Conservation (phyloP, 1,140 invertebrate species). For the Aphidius ervi region DNA sequence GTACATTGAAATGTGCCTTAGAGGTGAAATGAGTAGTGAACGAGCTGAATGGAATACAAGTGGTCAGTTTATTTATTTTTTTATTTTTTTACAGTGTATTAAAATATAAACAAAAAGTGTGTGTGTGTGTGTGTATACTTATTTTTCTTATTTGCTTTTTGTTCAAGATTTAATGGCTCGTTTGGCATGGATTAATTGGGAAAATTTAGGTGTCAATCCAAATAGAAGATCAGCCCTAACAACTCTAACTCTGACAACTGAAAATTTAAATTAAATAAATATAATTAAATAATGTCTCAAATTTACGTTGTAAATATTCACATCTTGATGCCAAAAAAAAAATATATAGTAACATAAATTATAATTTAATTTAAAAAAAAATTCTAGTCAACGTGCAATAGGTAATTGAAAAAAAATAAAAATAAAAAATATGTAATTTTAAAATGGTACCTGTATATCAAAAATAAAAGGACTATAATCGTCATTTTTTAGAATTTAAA, state of each 20-base stretch:
- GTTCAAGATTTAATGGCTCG: slow-evolving; percentile 88
- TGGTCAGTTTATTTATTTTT: slow-evolving; percentile 60
- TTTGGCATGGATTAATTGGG: slow-evolving; percentile 99
- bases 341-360: slow-evolving; percentile 9
- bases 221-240: slow-evolving; percentile 76
- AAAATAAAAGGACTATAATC: slow-evolving; percentile 18
- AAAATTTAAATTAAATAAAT: slow-evolving; percentile 61
- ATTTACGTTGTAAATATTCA: slow-evolving; percentile 43
- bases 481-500: slow-evolving; percentile 34
- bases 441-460: slow-evolving; percentile 22
- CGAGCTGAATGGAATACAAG: slow-evolving; percentile 93
- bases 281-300: slow-evolving; percentile 7
- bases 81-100: background rate
- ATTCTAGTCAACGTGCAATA: slow-evolving; percentile 48
- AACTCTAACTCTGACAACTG: slow-evolving; percentile 73
- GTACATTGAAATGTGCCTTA: slow-evolving; percentile 88
- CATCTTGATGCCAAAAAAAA: slow-evolving; percentile 21
- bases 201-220: slow-evolving; percentile 91
- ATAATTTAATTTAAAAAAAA: slow-evolving; percentile 25
- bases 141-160: slow-evolving; percentile 19
- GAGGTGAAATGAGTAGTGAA: slow-evolving; percentile 82
- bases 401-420: slow-evolving; percentile 27
- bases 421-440: slow-evolving; percentile 25
- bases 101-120: slow-evolving; percentile 2
- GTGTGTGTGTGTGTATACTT: background rate